A percentile compares a stretch with the other conserved stretches of the same genome.
Conservation (phyloP, 2,888 invertebrate genomes). For the Brenthis ino region DNA sequence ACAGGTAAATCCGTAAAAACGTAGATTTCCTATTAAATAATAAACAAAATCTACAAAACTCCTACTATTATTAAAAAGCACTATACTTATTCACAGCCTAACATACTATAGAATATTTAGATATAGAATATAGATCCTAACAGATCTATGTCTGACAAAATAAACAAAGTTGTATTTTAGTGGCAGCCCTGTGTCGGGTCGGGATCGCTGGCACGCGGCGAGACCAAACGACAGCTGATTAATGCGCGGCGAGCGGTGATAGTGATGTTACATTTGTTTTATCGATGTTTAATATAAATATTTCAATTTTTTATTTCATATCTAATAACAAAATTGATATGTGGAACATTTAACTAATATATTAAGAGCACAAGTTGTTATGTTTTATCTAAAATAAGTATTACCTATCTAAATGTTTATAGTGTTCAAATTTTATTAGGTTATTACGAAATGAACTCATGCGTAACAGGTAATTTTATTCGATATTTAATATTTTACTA, state of each 20-base stretch:
- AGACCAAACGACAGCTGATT: conserved; percentile 49
- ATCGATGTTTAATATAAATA: conserved; percentile 7
- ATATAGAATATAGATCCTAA: conserved; percentile 8
- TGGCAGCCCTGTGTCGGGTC: conserved; percentile 39
- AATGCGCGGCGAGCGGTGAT: conserved; percentile 45
- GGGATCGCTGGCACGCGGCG: conserved; percentile 46
- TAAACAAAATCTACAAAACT: too few species aligned
- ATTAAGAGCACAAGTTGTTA: too few species aligned
- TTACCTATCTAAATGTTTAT: too few species aligned
- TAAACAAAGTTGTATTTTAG: conserved; percentile 27
- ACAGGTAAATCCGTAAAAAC: too few species aligned
- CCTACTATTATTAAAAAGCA: too few species aligned
- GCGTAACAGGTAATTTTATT: too few species aligned
- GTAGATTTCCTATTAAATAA: too few species aligned
- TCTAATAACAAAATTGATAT: background rate
- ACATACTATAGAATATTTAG: background rate
- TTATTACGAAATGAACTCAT: too few species aligned
- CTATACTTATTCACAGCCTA: too few species aligned
- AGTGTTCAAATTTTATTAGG: too few species aligned
- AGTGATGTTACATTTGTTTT: conserved; percentile 26
- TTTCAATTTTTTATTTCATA: conserved; percentile 1
- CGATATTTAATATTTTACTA: too few species aligned
- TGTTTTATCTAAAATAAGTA: too few species aligned
- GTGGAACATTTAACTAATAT: background rate
- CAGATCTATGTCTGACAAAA: background rate